These are phyloP conservation scores for Sprattus sprattus DNA, from an alignment of 2,113 vertebrate genomes.

Conservation along the genomic window DNA sequence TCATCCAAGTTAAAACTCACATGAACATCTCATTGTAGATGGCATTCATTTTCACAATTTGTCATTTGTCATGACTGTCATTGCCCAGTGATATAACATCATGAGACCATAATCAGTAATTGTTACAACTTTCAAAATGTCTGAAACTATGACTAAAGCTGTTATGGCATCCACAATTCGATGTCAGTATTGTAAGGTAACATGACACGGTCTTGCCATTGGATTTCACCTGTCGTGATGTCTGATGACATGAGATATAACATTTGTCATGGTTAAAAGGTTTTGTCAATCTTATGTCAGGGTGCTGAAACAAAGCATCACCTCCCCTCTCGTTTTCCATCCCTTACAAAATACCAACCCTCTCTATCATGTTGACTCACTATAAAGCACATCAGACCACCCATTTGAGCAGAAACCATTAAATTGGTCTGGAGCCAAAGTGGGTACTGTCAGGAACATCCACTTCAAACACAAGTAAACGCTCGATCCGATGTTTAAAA, in stretches of 20 bases:
- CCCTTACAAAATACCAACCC: neutral
- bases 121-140: neutral
- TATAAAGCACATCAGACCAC: neutral
- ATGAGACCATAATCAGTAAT: neutral
- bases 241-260: neutral
- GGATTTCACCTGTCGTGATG: neutral
- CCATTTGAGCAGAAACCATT: neutral
- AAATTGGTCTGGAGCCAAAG: neutral
- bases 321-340: neutral
- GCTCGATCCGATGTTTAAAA: neutral
- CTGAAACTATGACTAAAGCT: neutral
- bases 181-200: neutral
- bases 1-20: too few relatives aligned
- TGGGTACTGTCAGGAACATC: neutral
- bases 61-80: too few relatives aligned
- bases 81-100: too few relatives aligned
- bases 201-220: neutral
- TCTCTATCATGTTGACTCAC: neutral
- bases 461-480: neutral
- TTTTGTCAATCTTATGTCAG: neutral
- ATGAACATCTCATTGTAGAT: too few relatives aligned
- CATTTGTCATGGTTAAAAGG: too few relatives aligned
- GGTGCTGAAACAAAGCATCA: neutral
- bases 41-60: too few relatives aligned
- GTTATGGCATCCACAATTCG: neutral